Evolutionary conservation across 2,888 invertebrate species (phyloP), one percentile per base, ranked within the genome.

Genomic region (Spicauda simplicius): DNA sequence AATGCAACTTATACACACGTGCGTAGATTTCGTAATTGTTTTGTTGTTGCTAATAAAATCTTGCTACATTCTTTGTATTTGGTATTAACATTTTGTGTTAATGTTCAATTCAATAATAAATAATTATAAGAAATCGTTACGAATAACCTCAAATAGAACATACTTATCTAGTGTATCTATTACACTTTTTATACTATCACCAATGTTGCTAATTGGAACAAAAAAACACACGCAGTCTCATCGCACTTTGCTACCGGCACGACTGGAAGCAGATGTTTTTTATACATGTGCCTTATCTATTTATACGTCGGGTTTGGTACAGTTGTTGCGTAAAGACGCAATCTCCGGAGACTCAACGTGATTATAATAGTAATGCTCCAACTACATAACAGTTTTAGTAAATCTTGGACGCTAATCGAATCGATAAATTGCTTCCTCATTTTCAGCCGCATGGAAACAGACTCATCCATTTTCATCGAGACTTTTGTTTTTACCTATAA

Each of bases 341-440:
- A 84, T 87, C 84, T 87, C 82, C 80, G 76, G 77, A 81, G 77
- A 80, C 66, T 59, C 55, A 77, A 78, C 80, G 81, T 80, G 81
- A 81, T 81, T 83, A 82, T 86, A 87, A 86, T 85, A 83, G 80
- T 81, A 81, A 84, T 83, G 79, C 74, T 75, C 72, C 72, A 77
- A 50, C 82, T 78, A 77, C 82, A 80, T 84, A 87, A 84, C 80
- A 80, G 84, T 82, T 84, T 86, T 88, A 88, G 85, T 85, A 86
- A 82, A 85, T 84, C 83, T 80, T 79, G 76, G 80, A 77, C 82
- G 80, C 80, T 77, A 80, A 84, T 85, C 79, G 84, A 85, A 87
- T 87, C 78, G 74, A 50, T 79, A 87, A 88, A 89, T 87, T 87
- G 86, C 82, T 90, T 90, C 87, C 88, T 83, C 77, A 79, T 78